Evolutionary conservation across 2,113 vertebrate species (phyloP).

Genomic region (Carettochelys insculpta): DNA sequence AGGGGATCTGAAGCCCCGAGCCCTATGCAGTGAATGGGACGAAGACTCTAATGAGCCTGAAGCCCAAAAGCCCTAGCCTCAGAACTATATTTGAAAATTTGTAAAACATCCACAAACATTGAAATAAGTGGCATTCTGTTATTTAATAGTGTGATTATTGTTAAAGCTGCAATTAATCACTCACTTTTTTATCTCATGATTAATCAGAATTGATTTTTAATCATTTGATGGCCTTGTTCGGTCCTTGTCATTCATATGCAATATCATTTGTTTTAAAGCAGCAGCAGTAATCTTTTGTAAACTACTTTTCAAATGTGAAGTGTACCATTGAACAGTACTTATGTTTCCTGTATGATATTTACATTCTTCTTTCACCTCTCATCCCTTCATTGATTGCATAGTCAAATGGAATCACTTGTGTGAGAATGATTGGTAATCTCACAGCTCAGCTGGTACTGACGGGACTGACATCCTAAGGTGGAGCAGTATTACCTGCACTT

Average conservation of each 20-base stretch:
- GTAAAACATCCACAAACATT: no score
- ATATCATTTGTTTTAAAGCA: not conserved
- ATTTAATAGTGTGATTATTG: no score
- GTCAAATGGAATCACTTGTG: not conserved
- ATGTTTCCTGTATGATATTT: not conserved
- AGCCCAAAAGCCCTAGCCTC: no score
- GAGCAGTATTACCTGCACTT: not conserved
- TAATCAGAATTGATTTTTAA: not conserved
- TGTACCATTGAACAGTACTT: not conserved
- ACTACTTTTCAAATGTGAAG: not conserved
- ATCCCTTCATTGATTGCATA: not conserved
- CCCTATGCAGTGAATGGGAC: no score
- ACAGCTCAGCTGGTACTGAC: not conserved
- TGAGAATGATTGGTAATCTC: accelerated
- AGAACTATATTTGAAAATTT: no score
- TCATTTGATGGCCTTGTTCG: no score
- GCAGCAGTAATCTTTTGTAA: not conserved
- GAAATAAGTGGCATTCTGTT: no score
- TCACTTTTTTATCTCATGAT: no score
- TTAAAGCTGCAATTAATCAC: no score
- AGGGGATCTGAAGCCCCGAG: no score
- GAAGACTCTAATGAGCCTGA: no score
- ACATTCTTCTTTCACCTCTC: not conserved
- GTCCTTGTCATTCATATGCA: not conserved
- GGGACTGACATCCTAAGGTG: not conserved